Base-by-base conservation (phyloP, 1,140 invertebrate genomes). In the Drosophila tani region DNA sequence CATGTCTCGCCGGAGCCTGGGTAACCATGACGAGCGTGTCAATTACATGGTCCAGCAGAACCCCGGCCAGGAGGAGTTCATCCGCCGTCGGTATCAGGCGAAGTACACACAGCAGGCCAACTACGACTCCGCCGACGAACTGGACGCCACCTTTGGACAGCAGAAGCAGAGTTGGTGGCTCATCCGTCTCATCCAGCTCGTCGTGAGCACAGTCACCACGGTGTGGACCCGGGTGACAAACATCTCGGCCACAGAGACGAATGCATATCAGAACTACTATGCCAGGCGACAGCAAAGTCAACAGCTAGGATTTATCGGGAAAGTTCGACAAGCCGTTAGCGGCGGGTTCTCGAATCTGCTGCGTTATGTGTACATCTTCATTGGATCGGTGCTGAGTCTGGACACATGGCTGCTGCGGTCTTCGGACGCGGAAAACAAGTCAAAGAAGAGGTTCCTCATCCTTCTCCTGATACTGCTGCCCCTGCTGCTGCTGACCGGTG, bases 1-100 rank as follows among this genome's bases (percentile, higher is more conserved):
- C 91, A 97, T 97, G 96, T 97, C 96, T 1, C 94, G 96, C 15
- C 94, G 95, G 51, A 95, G 96, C 35, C 90, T 95, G 15, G 91
- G 79, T 12, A 80, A 91, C 59, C 91, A 93, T 43, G 64, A 86
- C 50, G 83, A 88, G 7, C 92, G 92, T 3, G 81, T 92, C 45
- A 81, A 92, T 63, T 76, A 60, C 19, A 92, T 93, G 92, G 79
- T 92, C 24, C 56, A 85, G 60, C 70, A 71, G 29, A 82, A 92
- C 74, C 92, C 92, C 0, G 51, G 59, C 1, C 80, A 93, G 62
- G 92, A 93, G 68, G 81, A 86, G 51, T 87, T 82, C 35, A 92
- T 93, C 21, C 75, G 92, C 7, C 80, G 81, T 7, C 92, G 92
- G 21, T 93, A 92, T 73, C 82, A 88, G 58, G 49, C 84, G 12